phyloP scores from a whole-genome alignment of 2,113 vertebrate species.

The Caretta caretta region DNA sequence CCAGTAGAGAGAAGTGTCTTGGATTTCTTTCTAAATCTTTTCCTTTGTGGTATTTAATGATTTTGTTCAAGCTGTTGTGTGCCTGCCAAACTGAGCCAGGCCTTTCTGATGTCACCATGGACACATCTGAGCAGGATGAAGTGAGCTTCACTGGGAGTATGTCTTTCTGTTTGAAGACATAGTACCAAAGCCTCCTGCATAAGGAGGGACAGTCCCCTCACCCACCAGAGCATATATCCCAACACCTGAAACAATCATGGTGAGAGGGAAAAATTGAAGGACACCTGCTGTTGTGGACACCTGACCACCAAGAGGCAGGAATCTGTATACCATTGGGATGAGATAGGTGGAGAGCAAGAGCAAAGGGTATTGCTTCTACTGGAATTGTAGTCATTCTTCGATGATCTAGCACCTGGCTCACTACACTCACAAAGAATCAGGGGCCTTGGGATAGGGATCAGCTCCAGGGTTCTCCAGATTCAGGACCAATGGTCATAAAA shows the following conservation, averaged over 20 bases:
- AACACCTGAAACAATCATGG: neutral
- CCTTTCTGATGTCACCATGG: neutral
- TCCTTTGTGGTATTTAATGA: neutral
- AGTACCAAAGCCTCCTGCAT: neutral
- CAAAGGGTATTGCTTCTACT: neutral
- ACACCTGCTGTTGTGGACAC: neutral
- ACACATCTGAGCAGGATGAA: neutral
- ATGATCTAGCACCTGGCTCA: neutral
- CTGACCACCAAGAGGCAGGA: neutral
- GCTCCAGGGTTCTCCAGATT: neutral
- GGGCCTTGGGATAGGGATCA: neutral
- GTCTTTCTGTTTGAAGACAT: fast-evolving
- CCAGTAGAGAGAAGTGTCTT: neutral
- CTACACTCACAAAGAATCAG: neutral
- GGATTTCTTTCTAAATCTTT: neutral
- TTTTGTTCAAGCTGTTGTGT: neutral
- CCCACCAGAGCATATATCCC: neutral
- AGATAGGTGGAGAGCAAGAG: neutral
- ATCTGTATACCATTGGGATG: neutral
- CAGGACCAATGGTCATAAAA: neutral
- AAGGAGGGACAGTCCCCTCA: neutral
- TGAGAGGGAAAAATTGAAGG: neutral
- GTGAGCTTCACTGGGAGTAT: neutral
- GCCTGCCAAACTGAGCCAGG: neutral
- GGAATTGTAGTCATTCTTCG: neutral